Conservation (phyloP, 2,888 invertebrate species). For the Lasiommata megera region DNA sequence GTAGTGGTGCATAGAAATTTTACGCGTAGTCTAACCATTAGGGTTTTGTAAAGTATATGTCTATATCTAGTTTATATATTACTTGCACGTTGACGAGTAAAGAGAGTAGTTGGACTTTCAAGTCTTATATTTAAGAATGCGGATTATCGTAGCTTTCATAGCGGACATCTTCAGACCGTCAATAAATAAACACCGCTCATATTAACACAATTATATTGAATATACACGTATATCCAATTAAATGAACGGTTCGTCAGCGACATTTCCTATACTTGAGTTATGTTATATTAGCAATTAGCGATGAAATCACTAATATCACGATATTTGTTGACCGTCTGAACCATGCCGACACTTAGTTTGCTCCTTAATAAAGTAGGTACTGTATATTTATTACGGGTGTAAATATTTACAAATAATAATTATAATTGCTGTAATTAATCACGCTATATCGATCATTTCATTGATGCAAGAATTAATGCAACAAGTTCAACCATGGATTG, state of each 20-base stretch:
- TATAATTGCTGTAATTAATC: not conserved
- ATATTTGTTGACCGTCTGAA: not conserved
- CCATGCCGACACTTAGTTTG: not conserved
- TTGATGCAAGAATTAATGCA: not conserved
- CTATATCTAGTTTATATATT: not conserved
- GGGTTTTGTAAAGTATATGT: not conserved
- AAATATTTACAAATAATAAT: not conserved
- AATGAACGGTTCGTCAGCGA: too few relatives aligned
- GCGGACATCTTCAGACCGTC: too few relatives aligned
- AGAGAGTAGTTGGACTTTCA: not conserved
- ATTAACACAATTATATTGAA: too few relatives aligned
- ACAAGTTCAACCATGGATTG: conserved; percentile 14
- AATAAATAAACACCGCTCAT: too few relatives aligned
- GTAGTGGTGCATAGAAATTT: conserved; percentile 11
- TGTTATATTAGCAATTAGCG: not conserved
- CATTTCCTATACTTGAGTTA: too few relatives aligned
- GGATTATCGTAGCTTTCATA: not conserved
- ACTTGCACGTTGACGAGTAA: not conserved
- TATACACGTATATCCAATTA: too few relatives aligned
- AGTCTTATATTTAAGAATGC: not conserved
- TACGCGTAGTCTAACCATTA: not conserved
- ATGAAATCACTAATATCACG: not conserved
- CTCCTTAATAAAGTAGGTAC: not conserved
- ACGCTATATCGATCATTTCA: not conserved
- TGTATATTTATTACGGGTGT: not conserved